Conservation (phyloP, 2,113 vertebrate species). For the Rhinolophus sinicus region DNA sequence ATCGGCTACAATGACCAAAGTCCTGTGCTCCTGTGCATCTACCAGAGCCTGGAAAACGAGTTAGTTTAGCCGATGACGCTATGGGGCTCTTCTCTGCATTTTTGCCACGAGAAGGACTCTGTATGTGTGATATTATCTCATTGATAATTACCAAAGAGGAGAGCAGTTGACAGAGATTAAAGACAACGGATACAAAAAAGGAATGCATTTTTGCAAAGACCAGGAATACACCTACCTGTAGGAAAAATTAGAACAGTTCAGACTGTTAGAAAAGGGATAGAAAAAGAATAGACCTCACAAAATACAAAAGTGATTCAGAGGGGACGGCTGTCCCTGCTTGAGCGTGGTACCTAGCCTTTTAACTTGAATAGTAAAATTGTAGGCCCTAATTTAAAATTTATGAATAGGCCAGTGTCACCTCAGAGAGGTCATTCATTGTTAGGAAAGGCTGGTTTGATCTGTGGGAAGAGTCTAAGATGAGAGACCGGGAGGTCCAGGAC, state of each 20-base stretch:
- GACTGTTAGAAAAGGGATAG: background rate
- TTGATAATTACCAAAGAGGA: background rate
- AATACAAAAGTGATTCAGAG: background rate
- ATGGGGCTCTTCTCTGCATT: background rate
- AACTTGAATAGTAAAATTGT: background rate
- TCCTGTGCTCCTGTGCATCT: accelerated
- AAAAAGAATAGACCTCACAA: background rate
- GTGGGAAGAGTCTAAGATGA: background rate
- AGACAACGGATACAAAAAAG: background rate
- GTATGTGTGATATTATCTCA: background rate
- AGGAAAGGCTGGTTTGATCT: background rate
- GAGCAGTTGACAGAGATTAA: background rate
- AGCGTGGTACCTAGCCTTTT: background rate
- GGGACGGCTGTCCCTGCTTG: background rate
- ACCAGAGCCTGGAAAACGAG: background rate
- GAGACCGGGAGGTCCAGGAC: background rate
- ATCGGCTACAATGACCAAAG: background rate
- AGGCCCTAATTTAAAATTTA: background rate
- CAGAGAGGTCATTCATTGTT: background rate
- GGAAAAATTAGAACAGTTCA: background rate
- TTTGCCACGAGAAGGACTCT: background rate
- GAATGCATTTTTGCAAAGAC: background rate
- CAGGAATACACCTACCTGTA: background rate
- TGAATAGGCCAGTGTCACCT: background rate
- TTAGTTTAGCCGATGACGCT: background rate